These are phyloP conservation scores for Priocnemis perturbator DNA, from an alignment of 2,888 invertebrate genomes.

Conservation along the genomic window DNA sequence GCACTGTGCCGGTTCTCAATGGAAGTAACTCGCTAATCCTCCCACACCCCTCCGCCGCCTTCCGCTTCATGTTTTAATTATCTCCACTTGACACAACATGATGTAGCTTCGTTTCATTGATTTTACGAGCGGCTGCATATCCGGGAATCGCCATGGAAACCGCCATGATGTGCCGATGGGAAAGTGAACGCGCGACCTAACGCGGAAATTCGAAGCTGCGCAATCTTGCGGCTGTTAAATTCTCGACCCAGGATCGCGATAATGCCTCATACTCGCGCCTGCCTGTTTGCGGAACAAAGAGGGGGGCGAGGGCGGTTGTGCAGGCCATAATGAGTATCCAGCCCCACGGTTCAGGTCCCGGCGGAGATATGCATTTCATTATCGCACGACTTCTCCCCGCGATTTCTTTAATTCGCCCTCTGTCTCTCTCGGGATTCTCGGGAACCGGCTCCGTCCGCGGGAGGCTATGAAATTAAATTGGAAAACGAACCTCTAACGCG, in stretches of 20 bases:
- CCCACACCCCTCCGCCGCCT: too few species aligned
- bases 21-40: too few species aligned
- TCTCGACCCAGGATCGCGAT: background rate
- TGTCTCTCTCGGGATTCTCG: background rate
- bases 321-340: background rate
- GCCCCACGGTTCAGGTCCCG: background rate
- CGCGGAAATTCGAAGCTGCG: too few species aligned
- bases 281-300: background rate
- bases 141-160: constrained; percentile 55
- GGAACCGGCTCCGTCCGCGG: background rate
- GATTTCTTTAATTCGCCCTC: background rate
- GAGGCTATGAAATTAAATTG: constrained; percentile 17
- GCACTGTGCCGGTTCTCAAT: too few species aligned
- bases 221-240: background rate
- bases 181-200: constrained; percentile 29
- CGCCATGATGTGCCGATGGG: constrained; percentile 42
- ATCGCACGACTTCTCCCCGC: background rate
- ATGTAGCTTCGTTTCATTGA: constrained; percentile 51
- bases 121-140: constrained; percentile 47
- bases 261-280: background rate
- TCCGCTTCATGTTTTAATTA: constrained; percentile 30
- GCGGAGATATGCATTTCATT: constrained; percentile 5
- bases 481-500: constrained; percentile 8
- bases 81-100: constrained; percentile 31
- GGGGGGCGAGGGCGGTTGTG: background rate